Percentiles rank a stretch among this genome's conserved stretches.
phyloP scores from a whole-genome alignment of 53 echinoderm and acorn worm species.

The Zoroaster sp. region DNA sequence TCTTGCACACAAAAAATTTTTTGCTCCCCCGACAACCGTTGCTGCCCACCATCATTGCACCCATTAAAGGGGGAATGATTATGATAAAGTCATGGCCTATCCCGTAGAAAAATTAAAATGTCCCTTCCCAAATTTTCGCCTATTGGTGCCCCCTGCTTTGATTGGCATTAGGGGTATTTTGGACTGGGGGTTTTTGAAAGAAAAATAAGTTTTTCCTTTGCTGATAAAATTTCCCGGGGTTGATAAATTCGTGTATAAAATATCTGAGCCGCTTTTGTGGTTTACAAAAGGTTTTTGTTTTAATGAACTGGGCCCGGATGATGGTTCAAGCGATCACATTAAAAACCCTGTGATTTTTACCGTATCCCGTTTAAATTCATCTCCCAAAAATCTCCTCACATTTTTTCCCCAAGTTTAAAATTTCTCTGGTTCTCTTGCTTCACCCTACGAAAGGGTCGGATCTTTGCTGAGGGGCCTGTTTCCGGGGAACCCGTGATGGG shows the following conservation, averaged over 20 bases:
- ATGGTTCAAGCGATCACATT: background rate
- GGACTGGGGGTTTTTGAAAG: background rate
- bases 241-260: background rate
- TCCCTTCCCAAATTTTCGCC: background rate
- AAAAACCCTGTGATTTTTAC: background rate
- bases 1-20: background rate
- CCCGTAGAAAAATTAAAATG: background rate
- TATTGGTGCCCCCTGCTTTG: constrained; percentile 1
- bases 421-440: background rate
- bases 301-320: constrained; percentile 7
- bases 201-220: background rate
- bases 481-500: background rate
- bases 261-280: background rate
- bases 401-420: background rate
- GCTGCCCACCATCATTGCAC: background rate
- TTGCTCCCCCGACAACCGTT: background rate
- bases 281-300: background rate
- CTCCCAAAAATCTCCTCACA: background rate
- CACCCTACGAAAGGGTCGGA: background rate
- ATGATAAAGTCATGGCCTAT: background rate
- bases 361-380: background rate
- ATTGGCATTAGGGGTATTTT: background rate
- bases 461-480: background rate
- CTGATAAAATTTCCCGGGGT: background rate
- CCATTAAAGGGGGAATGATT: background rate